These are phyloP conservation scores for Macroglossus sobrinus DNA, from an alignment of 2,113 vertebrate species.

Conservation along the genomic window DNA sequence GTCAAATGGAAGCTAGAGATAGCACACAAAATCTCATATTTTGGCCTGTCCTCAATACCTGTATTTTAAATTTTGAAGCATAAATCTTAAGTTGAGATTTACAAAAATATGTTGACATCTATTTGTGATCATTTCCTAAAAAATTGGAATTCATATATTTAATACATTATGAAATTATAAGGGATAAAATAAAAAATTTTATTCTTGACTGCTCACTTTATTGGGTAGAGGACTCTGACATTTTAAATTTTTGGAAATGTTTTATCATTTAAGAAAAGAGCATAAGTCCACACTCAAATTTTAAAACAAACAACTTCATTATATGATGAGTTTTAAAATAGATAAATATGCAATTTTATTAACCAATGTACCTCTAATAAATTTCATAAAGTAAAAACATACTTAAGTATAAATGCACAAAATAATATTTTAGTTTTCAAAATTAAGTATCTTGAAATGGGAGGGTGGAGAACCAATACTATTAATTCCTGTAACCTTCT, in stretches of 20 bases:
- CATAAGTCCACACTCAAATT: background rate
- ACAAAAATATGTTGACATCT: background rate
- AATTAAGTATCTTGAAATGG: background rate
- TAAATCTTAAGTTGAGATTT: background rate
- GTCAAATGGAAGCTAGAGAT: background rate
- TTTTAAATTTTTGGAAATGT: background rate
- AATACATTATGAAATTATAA: conserved; percentile 23
- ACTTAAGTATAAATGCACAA: background rate
- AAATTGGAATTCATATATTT: background rate
- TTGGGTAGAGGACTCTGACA: background rate
- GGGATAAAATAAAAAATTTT: background rate
- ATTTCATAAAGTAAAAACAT: too few species aligned
- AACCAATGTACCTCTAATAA: too few species aligned
- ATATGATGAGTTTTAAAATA: background rate
- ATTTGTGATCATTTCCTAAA: background rate
- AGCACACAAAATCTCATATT: background rate
- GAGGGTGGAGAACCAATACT: background rate
- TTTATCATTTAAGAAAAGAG: background rate
- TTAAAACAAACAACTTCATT: background rate
- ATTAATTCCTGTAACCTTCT: background rate
- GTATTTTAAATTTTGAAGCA: background rate
- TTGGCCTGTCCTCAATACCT: background rate
- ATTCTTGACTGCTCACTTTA: background rate
- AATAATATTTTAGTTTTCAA: background rate
- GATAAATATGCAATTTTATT: background rate